Percentiles rank a stretch among this genome's conserved stretches.
Conservation (phyloP, 2,113 vertebrate genomes). For the Stegastes partitus region DNA sequence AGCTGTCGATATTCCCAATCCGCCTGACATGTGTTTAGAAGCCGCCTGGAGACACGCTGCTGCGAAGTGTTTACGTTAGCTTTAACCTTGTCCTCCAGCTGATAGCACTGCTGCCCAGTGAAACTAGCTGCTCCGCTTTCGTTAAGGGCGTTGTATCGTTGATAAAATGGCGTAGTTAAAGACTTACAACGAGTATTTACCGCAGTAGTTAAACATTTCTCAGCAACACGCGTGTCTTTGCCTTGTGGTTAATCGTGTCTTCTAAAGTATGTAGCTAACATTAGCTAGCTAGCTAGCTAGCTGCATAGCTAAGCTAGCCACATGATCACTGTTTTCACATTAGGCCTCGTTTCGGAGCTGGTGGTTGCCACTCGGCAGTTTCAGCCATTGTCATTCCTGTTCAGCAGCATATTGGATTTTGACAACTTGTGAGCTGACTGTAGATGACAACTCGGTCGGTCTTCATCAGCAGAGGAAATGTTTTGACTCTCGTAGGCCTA, state of each 20-base stretch:
- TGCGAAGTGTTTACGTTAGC: conserved; percentile 64
- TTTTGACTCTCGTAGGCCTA: conserved; percentile 42
- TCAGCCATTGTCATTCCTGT: background rate
- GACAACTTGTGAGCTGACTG: no score
- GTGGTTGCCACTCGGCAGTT: background rate
- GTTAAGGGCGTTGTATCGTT: background rate
- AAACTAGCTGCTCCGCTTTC: conserved; percentile 16
- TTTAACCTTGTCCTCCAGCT: conserved; percentile 67
- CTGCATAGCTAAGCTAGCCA: conserved; percentile 40
- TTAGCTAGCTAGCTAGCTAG: conserved; percentile 56
- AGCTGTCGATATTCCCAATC: background rate
- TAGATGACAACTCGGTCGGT: background rate
- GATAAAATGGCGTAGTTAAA: accelerated
- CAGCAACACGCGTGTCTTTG: accelerated
- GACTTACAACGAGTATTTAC: background rate
- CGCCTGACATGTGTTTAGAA: conserved; percentile 37
- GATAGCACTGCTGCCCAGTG: conserved; percentile 5
- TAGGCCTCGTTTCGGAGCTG: conserved; percentile 54
- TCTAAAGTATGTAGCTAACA: conserved; percentile 13
- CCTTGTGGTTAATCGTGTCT: background rate
- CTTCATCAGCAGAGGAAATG: background rate
- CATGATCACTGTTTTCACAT: conserved; percentile 32
- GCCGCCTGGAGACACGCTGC: conserved; percentile 8
- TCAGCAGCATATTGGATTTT: background rate
- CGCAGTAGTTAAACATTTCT: background rate